Evolutionary conservation across 2,888 invertebrate genomes (phyloP).

Genomic region (Thereva unica): DNA sequence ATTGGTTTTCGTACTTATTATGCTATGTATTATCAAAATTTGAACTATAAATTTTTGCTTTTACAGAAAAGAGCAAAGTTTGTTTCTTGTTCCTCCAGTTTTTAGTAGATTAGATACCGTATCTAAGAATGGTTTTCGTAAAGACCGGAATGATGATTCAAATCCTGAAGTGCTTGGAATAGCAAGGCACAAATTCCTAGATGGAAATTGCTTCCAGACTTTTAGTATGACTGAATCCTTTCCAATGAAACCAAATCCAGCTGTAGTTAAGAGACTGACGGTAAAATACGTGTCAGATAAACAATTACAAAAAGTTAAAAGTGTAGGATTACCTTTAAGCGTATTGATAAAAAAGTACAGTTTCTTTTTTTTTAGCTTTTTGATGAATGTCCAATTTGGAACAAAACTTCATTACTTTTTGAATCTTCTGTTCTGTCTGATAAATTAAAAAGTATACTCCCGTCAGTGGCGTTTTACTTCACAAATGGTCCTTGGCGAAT

Average conservation of each 20-base stretch:
- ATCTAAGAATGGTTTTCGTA: slow-evolving; percentile 54
- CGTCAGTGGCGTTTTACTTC: slow-evolving; percentile 83
- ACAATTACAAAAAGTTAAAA: slow-evolving; percentile 60
- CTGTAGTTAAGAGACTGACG: slow-evolving; percentile 63
- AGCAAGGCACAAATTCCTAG: slow-evolving; percentile 61
- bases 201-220: slow-evolving; percentile 65
- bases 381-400: slow-evolving; percentile 88
- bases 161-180: slow-evolving; percentile 59
- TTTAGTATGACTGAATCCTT: slow-evolving; percentile 67
- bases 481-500: slow-evolving; percentile 90
- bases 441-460: slow-evolving; percentile 76
- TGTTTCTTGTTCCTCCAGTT: slow-evolving; percentile 74
- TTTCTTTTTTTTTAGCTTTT: slow-evolving; percentile 65
- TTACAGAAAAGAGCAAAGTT: slow-evolving; percentile 57
- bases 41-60: slow-evolving; percentile 23
- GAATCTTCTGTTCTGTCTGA: slow-evolving; percentile 65
- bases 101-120: slow-evolving; percentile 78
- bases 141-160: slow-evolving; percentile 56
- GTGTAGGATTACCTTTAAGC: slow-evolving; percentile 49
- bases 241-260: slow-evolving; percentile 66
- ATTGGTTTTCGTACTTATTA: slow-evolving; percentile 63
- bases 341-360: neutral
- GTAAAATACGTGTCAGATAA: slow-evolving; percentile 58
- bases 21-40: neutral
- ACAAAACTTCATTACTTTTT: slow-evolving; percentile 73